Percentiles rank a stretch among this genome's conserved stretches.
Evolutionary conservation across 2,888 invertebrate species (phyloP).

Genomic region (Protodeltote pygarga): DNA sequence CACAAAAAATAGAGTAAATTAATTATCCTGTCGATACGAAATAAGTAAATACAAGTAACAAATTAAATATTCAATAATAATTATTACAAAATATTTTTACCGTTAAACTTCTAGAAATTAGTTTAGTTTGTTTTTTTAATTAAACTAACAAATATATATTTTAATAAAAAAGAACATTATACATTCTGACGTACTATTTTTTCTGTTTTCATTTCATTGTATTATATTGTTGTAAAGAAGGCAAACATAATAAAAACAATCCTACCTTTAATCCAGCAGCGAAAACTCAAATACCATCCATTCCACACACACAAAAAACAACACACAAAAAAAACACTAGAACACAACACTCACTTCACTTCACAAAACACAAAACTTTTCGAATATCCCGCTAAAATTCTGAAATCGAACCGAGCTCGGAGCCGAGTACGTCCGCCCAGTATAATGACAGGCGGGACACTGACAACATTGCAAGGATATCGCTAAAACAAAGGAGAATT

Average conservation of each 20-base stretch:
- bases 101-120: too few species aligned
- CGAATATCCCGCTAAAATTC: conserved; percentile 24
- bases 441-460: conserved; percentile 1
- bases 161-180: too few species aligned
- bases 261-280: conserved; percentile 24
- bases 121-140: too few species aligned
- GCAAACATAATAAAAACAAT: background rate
- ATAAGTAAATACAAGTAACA: too few species aligned
- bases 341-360: conserved; percentile 32
- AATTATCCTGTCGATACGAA: too few species aligned
- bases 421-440: conserved; percentile 24
- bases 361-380: conserved; percentile 40
- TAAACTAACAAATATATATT: too few species aligned
- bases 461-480: conserved; percentile 10
- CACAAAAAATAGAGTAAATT: too few species aligned
- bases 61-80: too few species aligned
- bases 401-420: background rate
- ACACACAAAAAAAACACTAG: conserved; percentile 14
- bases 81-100: too few species aligned
- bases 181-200: too few species aligned
- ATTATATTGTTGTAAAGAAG: too few species aligned
- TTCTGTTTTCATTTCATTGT: too few species aligned
- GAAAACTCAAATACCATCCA: conserved; percentile 31
- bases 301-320: conserved; percentile 14
- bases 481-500: conserved; percentile 23